Conservation (phyloP, 2,888 invertebrate species). For the Merodon equestris region DNA sequence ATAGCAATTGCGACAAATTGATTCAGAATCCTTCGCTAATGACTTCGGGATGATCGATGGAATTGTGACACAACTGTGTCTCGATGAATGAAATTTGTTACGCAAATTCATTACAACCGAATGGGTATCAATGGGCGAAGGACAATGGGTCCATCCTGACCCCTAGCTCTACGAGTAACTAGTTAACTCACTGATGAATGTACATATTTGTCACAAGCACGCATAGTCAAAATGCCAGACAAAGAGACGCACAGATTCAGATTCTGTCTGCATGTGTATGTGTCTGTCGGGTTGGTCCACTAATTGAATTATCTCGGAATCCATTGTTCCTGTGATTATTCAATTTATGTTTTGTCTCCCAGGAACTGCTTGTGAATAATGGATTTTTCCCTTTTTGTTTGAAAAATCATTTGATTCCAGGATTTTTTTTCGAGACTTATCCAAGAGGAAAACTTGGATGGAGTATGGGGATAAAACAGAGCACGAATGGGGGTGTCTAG, state of each 20-base stretch:
- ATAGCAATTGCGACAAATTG: conserved; percentile 63
- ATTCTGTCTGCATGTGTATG: conserved; percentile 19
- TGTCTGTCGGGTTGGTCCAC: conserved; percentile 37
- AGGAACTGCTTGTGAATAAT: conserved; percentile 55
- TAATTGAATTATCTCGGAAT: conserved; percentile 63
- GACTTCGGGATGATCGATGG: conserved; percentile 63
- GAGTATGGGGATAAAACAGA: conserved; percentile 21
- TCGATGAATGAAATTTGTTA: conserved; percentile 54
- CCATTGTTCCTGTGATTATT: conserved; percentile 65
- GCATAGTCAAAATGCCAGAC: background rate
- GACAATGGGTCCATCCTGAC: conserved; percentile 32
- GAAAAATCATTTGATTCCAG: conserved; percentile 17
- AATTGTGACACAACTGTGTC: conserved; percentile 54
- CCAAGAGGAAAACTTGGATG: conserved; percentile 58
- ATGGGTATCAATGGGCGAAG: conserved; percentile 53
- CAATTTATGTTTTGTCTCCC: conserved; percentile 62
- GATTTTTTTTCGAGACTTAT: conserved; percentile 25
- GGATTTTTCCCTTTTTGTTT: conserved; percentile 17
- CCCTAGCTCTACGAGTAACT: conserved; percentile 11
- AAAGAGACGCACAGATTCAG: conserved; percentile 8
- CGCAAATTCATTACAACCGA: conserved; percentile 67
- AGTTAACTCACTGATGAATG: conserved; percentile 26
- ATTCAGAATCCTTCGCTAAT: conserved; percentile 55
- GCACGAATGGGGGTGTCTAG: background rate
- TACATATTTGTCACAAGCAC: conserved; percentile 26